phyloP scores from a whole-genome alignment of 2,113 vertebrate genomes.

The Aplodontia rufa region DNA sequence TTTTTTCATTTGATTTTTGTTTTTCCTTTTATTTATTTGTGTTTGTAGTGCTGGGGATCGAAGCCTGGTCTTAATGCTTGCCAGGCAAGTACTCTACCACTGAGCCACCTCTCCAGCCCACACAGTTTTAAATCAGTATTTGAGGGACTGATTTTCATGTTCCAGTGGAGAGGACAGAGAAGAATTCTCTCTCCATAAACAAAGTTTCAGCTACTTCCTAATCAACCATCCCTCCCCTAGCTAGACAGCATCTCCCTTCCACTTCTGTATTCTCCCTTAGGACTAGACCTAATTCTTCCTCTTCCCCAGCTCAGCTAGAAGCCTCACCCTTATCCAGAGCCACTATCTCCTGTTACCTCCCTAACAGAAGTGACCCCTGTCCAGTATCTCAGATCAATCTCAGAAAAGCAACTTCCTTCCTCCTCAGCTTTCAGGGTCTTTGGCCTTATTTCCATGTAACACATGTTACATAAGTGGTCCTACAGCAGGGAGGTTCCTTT shows the following conservation, averaged over 20 bases:
- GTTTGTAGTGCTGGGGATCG: too few relatives aligned
- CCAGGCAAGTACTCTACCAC: too few relatives aligned
- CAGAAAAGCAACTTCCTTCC: fast-evolving
- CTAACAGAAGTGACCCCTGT: background rate
- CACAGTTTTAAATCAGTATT: background rate
- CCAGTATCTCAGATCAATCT: background rate
- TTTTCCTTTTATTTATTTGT: too few relatives aligned
- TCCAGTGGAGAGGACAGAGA: background rate
- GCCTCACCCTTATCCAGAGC: background rate
- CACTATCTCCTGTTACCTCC: background rate
- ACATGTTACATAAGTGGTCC: background rate
- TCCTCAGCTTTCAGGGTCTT: background rate
- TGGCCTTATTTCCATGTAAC: background rate
- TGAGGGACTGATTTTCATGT: background rate
- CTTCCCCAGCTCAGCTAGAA: background rate
- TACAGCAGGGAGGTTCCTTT: background rate
- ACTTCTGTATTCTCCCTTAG: background rate
- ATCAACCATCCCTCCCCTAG: too few relatives aligned
- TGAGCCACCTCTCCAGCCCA: too few relatives aligned
- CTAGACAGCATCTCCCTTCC: background rate
- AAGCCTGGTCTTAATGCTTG: too few relatives aligned
- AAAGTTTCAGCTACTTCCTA: background rate
- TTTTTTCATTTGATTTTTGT: too few relatives aligned
- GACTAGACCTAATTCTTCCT: background rate
- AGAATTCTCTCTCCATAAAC: background rate